Evolutionary conservation across 2,113 vertebrate genomes (phyloP).

Genomic region (Triplophysa rosa): DNA sequence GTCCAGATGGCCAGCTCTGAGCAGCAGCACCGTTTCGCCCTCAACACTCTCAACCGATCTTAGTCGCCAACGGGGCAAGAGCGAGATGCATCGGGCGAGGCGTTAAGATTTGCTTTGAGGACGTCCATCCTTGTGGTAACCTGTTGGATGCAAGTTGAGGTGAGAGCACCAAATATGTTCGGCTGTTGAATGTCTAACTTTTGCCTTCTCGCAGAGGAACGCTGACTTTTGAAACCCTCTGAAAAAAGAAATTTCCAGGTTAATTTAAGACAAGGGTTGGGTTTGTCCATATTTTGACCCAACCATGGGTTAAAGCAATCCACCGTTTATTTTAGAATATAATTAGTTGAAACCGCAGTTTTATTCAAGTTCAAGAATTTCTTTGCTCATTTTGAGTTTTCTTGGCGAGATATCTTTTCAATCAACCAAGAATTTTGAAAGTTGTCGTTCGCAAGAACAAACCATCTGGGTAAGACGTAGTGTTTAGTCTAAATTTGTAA

Average conservation of each 20-base stretch:
- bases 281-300: too few species aligned
- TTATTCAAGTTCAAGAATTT: too few species aligned
- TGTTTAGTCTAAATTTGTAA: background rate
- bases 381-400: background rate
- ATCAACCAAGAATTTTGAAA: background rate
- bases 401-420: background rate
- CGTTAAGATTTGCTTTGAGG: background rate
- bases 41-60: slow-evolving; percentile 7
- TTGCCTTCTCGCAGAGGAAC: slow-evolving; percentile 30
- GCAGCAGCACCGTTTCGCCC: slow-evolving; percentile 10
- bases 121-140: background rate
- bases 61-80: background rate
- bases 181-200: slow-evolving; percentile 1
- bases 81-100: background rate
- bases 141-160: slow-evolving; percentile 42
- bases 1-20: slow-evolving; percentile 59
- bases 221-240: background rate
- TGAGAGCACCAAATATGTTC: slow-evolving; percentile 14
- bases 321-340: too few species aligned
- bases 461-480: background rate
- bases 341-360: background rate
- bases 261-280: too few species aligned
- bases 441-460: background rate
- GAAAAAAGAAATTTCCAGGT: too few species aligned
- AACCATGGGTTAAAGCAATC: too few species aligned